A percentile compares a stretch with the other conserved stretches of the same genome.
Evolutionary conservation across 1,140 invertebrate genomes (phyloP).

Genomic region (Dendroctonus valens): DNA sequence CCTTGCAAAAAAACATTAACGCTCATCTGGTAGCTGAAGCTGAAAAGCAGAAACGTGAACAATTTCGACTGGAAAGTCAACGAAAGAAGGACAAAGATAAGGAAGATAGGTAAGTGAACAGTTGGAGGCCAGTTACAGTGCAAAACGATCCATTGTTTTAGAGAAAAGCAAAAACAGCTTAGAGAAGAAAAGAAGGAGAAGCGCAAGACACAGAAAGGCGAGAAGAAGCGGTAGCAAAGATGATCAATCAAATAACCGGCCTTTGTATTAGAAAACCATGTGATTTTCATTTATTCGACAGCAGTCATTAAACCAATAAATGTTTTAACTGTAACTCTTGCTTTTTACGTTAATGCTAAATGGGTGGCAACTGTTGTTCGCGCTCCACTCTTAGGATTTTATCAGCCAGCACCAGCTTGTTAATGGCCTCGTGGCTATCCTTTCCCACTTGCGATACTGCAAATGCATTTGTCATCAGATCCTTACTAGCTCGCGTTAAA

Average conservation of each 20-base stretch:
- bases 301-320: no score
- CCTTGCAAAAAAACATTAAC: conserved; percentile 76
- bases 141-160: conserved; percentile 49
- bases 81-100: conserved; percentile 87
- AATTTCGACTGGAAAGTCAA: conserved; percentile 72
- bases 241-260: no score
- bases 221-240: conserved; percentile 73
- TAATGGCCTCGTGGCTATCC: conserved; percentile 49
- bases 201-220: conserved; percentile 81
- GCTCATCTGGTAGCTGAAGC: conserved; percentile 68
- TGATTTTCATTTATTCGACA: no score
- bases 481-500: conserved; percentile 53
- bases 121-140: neutral
- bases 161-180: conserved; percentile 81
- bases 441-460: conserved; percentile 41
- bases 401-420: conserved; percentile 52
- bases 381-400: conserved; percentile 50
- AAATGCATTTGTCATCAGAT: conserved; percentile 53
- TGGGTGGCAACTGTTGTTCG: conserved; percentile 45
- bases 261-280: no score
- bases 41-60: conserved; percentile 74
- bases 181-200: conserved; percentile 87
- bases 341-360: conserved; percentile 1
- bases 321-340: no score
- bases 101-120: conserved; percentile 68